Evolutionary conservation across 1,140 invertebrate genomes (phyloP), one percentile per base, ranked within the genome.

Genomic region (Carposina sasakii): DNA sequence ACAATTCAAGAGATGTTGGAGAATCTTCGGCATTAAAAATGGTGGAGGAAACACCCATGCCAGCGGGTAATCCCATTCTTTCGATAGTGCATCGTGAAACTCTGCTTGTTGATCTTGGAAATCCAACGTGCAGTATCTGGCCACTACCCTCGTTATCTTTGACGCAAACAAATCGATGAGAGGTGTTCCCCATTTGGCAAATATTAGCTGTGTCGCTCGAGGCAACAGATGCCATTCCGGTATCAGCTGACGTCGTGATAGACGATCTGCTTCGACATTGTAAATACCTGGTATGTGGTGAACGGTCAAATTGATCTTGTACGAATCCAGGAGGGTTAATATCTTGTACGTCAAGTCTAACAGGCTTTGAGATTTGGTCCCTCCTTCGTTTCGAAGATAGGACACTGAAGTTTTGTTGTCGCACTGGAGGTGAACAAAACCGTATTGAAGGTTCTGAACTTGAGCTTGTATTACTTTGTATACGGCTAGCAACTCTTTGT

Each of bases 41-140:
- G 60, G 66, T 26, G 57, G 54, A 26, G 57, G 48, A 33, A 60
- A 60, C 4, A 57, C 22, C 58, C 58, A 60, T 13, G 48, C 43
- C 22, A 26, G 31, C 5, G 10, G 9, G 16, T 24, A 45, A 37
- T 51, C 21, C 31, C 31, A 33, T 15, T 5, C 31, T 15, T 13
- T 8, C 4, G 9, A n/a, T 4, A 61, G 55, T 10, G 55, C 58
- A 39, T 61, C 41, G 20, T 28, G 22, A 23, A 59, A 58, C 1
- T 21, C 0, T 1, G 58, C 58, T 42, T 40, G 8, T 4, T n/a
- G 22, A 36, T 61, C 58, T 20, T 13, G 42, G 5, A 26, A 12
- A 23, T 49, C 42, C 16, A 40, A 23, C 5, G 50, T 22, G 0
- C 36, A 45, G 39, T 61, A 58, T 13, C 0, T 12, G 3, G 28